phyloP scores from a whole-genome alignment of 2,113 vertebrate species.

The Pteronura brasiliensis region DNA sequence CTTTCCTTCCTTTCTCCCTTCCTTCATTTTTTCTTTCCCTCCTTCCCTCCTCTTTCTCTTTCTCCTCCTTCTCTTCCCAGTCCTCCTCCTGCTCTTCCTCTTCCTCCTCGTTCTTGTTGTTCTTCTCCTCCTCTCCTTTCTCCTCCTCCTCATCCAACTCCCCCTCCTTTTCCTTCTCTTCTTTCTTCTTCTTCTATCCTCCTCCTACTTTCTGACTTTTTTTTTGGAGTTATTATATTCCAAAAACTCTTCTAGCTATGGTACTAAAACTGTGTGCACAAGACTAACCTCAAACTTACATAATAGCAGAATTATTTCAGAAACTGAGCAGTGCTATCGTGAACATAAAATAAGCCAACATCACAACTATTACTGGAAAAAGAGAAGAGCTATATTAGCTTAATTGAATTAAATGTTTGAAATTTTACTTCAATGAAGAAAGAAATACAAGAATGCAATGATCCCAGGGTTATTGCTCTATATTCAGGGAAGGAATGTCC shows the following conservation, averaged over 20 bases:
- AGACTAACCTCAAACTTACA: background rate
- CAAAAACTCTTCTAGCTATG: background rate
- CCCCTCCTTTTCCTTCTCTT: background rate
- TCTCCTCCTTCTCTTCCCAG: no score
- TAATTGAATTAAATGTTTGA: background rate
- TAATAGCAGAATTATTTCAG: background rate
- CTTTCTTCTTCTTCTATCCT: background rate
- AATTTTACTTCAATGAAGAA: background rate
- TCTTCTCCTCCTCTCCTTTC: no score
- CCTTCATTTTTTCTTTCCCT: background rate
- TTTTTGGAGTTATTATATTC: background rate
- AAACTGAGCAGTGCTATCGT: background rate
- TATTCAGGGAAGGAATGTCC: background rate
- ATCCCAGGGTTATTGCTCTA: background rate
- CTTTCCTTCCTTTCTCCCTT: background rate
- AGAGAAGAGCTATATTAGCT: background rate
- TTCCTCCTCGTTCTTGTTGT: background rate
- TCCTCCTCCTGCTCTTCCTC: background rate
- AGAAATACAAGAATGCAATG: background rate
- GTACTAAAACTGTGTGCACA: background rate
- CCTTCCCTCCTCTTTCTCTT: background rate
- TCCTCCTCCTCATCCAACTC: no score
- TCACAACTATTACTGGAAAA: background rate
- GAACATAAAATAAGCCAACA: background rate
- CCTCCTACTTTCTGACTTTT: no score